phyloP scores from a whole-genome alignment of 1,140 invertebrate genomes.

The Galleria mellonella region DNA sequence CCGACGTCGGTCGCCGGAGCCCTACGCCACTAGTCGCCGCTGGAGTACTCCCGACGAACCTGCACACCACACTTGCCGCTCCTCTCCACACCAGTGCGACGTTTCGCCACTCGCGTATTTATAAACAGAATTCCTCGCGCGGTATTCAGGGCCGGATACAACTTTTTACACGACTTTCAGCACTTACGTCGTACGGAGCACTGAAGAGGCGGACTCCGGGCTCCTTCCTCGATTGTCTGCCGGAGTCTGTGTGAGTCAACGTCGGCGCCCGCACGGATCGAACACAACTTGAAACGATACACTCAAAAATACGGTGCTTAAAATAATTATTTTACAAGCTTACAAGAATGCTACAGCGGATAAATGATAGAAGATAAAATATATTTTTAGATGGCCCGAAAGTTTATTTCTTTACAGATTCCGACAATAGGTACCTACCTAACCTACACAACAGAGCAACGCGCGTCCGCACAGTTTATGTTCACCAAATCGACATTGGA shows the following conservation, averaged over 20 bases:
- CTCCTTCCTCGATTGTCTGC: conserved; percentile 45
- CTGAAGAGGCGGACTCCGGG: conserved; percentile 46
- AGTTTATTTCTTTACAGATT: conserved; percentile 22
- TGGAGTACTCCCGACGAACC: conserved; percentile 5
- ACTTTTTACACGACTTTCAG: conserved; percentile 72
- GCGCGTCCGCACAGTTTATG: no score
- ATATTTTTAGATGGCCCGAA: conserved; percentile 23
- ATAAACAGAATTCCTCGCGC: conserved; percentile 65
- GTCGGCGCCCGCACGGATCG: conserved; percentile 20
- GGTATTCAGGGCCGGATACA: conserved; percentile 61
- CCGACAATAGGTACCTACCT: conserved; percentile 5
- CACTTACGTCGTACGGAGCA: conserved; percentile 68
- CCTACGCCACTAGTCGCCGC: conserved; percentile 10
- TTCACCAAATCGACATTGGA: no score
- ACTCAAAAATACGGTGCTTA: conserved; percentile 36
- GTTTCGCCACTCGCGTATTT: conserved; percentile 46
- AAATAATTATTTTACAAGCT: conserved; percentile 42
- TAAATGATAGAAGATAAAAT: conserved; percentile 35
- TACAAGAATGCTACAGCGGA: conserved; percentile 24
- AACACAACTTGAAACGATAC: conserved; percentile 31
- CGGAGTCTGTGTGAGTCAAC: conserved; percentile 47
- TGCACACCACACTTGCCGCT: not conserved
- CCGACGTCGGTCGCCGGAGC: conserved; percentile 7
- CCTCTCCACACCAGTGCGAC: conserved; percentile 8
- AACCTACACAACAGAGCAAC: no score